Percentiles rank a stretch among this genome's conserved stretches.
Conservation (phyloP, 2,113 vertebrate genomes). For the Crocuta crocuta region DNA sequence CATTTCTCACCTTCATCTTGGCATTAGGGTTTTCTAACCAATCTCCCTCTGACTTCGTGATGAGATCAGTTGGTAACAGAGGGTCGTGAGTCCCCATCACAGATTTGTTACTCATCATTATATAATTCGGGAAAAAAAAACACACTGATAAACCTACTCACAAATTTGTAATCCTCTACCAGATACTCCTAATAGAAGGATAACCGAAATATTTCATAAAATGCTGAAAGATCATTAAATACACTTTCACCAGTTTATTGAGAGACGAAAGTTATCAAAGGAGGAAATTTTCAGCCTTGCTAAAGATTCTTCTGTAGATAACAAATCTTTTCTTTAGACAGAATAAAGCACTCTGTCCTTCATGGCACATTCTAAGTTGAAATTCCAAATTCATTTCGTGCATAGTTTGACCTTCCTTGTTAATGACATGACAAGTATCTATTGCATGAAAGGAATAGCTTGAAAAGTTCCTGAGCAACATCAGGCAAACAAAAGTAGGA, state of each 20-base stretch:
- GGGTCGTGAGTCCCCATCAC: too few species aligned
- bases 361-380: background rate
- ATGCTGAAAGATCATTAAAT: background rate
- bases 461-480: background rate
- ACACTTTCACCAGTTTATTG: background rate
- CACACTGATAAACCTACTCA: background rate
- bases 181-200: background rate
- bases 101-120: background rate
- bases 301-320: background rate
- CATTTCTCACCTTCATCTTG: background rate
- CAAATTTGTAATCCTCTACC: background rate
- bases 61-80: background rate
- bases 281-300: background rate
- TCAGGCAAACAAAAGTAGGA: background rate
- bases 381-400: background rate
- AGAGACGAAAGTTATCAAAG: background rate
- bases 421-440: background rate
- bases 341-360: background rate
- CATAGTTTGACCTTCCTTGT: background rate
- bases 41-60: background rate
- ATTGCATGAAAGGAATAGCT: slow-evolving; percentile 17
- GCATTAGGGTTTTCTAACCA: background rate
- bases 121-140: background rate
- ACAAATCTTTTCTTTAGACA: background rate
- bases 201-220: background rate